Percentiles rank a stretch among this genome's conserved stretches.
Conservation (phyloP, 2,113 vertebrate genomes). For the Datnioides undecimradiatus region DNA sequence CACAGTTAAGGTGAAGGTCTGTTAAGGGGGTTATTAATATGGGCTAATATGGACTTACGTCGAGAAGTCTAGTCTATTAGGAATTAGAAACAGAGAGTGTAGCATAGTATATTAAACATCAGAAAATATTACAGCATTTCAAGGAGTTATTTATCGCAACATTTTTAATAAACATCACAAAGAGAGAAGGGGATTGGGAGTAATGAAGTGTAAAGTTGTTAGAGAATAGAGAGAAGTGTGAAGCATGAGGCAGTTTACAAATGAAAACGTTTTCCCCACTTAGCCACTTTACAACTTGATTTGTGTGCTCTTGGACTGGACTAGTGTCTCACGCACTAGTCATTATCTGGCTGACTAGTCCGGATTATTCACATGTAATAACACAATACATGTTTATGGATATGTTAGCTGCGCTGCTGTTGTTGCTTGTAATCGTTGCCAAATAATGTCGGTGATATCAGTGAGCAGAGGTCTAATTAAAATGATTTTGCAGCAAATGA, state of each 20-base stretch:
- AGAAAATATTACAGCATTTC: constrained; percentile 64
- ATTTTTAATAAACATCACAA: constrained; percentile 67
- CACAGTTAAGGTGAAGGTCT: constrained; percentile 68
- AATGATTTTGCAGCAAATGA: background rate
- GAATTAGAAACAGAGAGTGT: constrained; percentile 79
- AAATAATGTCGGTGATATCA: background rate
- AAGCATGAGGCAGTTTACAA: constrained; percentile 55
- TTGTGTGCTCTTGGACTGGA: constrained; percentile 18
- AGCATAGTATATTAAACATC: constrained; percentile 77
- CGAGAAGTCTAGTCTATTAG: constrained; percentile 81
- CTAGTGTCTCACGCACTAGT: constrained; percentile 14
- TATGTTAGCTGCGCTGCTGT: background rate
- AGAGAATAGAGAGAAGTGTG: constrained; percentile 50
- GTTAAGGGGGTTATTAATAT: constrained; percentile 61
- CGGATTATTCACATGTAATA: background rate
- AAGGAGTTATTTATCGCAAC: constrained; percentile 68
- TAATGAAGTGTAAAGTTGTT: constrained; percentile 64
- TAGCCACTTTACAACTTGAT: constrained; percentile 40
- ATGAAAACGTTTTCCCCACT: constrained; percentile 27
- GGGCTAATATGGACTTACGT: constrained; percentile 79
- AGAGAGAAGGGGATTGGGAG: constrained; percentile 45
- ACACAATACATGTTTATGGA: constrained; percentile 16
- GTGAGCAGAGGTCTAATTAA: background rate
- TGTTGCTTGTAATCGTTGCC: background rate
- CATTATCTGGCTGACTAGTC: constrained; percentile 19